Evolutionary conservation across 2,888 invertebrate species (phyloP).

Genomic region (Lissocephala sabroskyi): DNA sequence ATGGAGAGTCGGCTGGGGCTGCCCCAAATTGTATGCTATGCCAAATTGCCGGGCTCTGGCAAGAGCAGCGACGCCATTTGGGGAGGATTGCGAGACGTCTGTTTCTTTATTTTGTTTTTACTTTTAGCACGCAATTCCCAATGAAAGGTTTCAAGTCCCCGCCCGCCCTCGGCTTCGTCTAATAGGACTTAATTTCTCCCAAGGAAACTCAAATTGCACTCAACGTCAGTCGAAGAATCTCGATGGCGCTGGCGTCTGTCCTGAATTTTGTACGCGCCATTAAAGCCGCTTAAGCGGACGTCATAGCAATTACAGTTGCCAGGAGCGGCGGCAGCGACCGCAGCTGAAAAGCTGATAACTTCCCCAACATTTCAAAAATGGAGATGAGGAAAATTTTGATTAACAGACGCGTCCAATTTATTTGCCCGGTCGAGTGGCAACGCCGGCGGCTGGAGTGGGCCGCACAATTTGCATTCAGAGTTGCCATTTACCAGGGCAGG

Average conservation of each 20-base stretch:
- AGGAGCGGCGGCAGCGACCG: background rate
- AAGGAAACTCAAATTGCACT: slow-evolving; percentile 37
- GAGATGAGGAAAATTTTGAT: slow-evolving; percentile 24
- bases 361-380: background rate
- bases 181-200: slow-evolving; percentile 36
- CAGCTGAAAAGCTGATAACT: slow-evolving; percentile 7
- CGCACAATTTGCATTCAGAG: slow-evolving; percentile 23
- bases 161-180: slow-evolving; percentile 8
- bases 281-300: slow-evolving; percentile 51
- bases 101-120: too few relatives aligned
- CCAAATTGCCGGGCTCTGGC: too few relatives aligned
- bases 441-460: background rate
- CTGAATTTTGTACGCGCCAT: slow-evolving; percentile 41
- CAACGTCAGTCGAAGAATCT: too few relatives aligned
- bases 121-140: slow-evolving; percentile 1
- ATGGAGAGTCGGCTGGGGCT: background rate
- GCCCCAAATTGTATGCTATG: background rate
- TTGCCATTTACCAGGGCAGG: slow-evolving; percentile 9
- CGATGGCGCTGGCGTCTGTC: too few relatives aligned
- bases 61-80: too few relatives aligned
- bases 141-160: too few relatives aligned
- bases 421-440: background rate
- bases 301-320: slow-evolving; percentile 31
- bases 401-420: slow-evolving; percentile 14
- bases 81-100: too few relatives aligned